Conservation (phyloP, 2,888 invertebrate genomes). For the Aquatica leii region DNA sequence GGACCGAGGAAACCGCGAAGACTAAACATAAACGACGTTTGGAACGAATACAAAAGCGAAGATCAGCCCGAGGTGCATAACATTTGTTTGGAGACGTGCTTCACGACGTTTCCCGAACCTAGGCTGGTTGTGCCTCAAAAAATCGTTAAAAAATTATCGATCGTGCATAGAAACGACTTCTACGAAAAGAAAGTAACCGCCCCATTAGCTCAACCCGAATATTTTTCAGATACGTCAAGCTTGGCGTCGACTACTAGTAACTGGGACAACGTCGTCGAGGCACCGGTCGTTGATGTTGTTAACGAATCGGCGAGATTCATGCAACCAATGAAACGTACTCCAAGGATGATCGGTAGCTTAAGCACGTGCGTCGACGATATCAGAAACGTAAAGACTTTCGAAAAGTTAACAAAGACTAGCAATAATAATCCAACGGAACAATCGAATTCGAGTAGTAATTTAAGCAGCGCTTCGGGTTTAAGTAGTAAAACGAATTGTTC, state of each 20-base stretch:
- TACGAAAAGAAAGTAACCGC: constrained; percentile 58
- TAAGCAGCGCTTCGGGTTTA: constrained; percentile 64
- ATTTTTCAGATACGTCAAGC: constrained; percentile 82
- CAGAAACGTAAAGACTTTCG: constrained; percentile 65
- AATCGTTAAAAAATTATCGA: neutral
- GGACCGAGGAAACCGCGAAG: constrained; percentile 83
- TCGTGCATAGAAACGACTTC: constrained; percentile 19
- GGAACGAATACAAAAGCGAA: constrained; percentile 31
- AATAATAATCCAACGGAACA: constrained; percentile 53
- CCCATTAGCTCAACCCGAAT: constrained; percentile 84
- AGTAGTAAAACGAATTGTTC: constrained; percentile 54
- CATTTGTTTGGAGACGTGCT: constrained; percentile 77
- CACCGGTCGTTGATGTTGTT: neutral
- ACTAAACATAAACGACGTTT: constrained; percentile 43
- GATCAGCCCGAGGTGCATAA: constrained; percentile 29
- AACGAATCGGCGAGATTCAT: constrained; percentile 60
- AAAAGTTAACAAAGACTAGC: constrained; percentile 58
- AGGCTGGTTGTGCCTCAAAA: constrained; percentile 42
- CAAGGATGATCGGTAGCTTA: constrained; percentile 71
- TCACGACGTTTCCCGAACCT: constrained; percentile 68
- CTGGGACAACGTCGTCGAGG: constrained; percentile 45
- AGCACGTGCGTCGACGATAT: constrained; percentile 73
- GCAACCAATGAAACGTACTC: constrained; percentile 70
- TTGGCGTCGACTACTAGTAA: constrained; percentile 74
- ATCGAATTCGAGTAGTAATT: constrained; percentile 60